Evolutionary conservation across 1,140 invertebrate species (phyloP), one percentile per base, ranked within the genome.

Genomic region (Aporrectodea caliginosa): DNA sequence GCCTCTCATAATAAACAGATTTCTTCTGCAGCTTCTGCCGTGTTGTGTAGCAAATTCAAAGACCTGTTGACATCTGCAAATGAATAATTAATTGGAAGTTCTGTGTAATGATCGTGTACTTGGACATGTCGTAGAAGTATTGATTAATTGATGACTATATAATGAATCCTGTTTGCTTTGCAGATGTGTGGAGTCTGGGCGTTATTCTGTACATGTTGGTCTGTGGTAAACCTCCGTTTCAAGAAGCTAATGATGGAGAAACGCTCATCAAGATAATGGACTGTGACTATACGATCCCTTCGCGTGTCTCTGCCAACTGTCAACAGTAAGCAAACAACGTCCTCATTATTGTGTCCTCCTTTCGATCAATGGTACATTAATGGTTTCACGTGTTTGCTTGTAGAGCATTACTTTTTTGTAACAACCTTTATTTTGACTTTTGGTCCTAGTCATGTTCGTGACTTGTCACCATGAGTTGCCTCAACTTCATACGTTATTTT

Each of bases 201-300:
- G 98, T 99, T 1, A 98, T 99, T 85, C 90, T 99, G 31, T 99
- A 96, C 88, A 99, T 99, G 97, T 90, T 99, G 83, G 97, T 99
- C 1, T 96, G 94, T 89, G 98, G 98, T 22, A 92, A 94, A 85
- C 93, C 97, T n/a, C 98, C 98, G 16, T 99, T 99, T 88, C 96
- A 99, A 90, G 97, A 99, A 90, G 96, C 96, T 31, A 99, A 98
- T 89, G 98, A 99, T 87, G 98, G 95, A 85, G 98, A 99, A 91
- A 99, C 98, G 0, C 89, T 99, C 16, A 99, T 96, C 0, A 98
- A 98, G 95, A 99, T 99, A 81, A 97, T 99, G 94, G 98, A 99
- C 87, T 98, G 97, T 90, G 98, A 98, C 91, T 99, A 98, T 87
- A 93, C 93, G 73, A 93, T 98, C 84, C 96, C 97, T 77, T 86